A percentile compares a stretch with the other conserved stretches of the same genome.
Evolutionary conservation across 2,113 vertebrate species (phyloP).

Genomic region (Tenrec ecaudatus): DNA sequence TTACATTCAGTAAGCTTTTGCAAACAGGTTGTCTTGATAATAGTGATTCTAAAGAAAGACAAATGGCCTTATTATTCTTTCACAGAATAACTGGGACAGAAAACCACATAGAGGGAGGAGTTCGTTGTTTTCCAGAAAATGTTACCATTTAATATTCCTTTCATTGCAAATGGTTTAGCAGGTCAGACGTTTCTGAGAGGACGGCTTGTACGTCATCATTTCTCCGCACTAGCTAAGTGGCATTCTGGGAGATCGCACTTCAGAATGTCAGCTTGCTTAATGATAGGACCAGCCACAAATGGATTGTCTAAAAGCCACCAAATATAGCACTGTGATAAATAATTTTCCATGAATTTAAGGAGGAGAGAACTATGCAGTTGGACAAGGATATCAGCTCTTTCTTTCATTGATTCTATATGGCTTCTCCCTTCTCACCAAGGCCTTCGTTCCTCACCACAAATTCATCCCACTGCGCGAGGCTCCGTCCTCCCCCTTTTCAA

Average conservation of each 20-base stretch:
- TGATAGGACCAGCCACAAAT: constrained; percentile 63
- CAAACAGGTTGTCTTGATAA: not conserved
- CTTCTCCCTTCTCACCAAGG: not conserved
- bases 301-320: constrained; percentile 62
- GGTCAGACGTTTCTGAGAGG: constrained; percentile 74
- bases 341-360: not conserved
- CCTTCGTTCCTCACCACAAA: not conserved
- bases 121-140: constrained; percentile 66
- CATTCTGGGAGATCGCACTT: constrained; percentile 63
- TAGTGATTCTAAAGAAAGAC: constrained; percentile 59
- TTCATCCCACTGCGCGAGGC: not conserved
- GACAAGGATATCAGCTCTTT: not conserved
- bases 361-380: not conserved
- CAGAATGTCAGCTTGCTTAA: constrained; percentile 54
- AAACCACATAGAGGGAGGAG: not conserved
- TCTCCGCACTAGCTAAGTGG: constrained; percentile 64
- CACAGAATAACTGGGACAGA: constrained; percentile 27
- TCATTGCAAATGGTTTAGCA: constrained; percentile 43
- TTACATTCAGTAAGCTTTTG: constrained; percentile 12
- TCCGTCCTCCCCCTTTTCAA: not conserved
- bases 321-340: constrained; percentile 27
- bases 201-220: constrained; percentile 61
- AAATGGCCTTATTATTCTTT: not conserved
- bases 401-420: not conserved
- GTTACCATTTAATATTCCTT: constrained; percentile 54